Base-by-base conservation (phyloP, 53 echinoderm and acorn worm species). In the Echinarachnius parma region DNA sequence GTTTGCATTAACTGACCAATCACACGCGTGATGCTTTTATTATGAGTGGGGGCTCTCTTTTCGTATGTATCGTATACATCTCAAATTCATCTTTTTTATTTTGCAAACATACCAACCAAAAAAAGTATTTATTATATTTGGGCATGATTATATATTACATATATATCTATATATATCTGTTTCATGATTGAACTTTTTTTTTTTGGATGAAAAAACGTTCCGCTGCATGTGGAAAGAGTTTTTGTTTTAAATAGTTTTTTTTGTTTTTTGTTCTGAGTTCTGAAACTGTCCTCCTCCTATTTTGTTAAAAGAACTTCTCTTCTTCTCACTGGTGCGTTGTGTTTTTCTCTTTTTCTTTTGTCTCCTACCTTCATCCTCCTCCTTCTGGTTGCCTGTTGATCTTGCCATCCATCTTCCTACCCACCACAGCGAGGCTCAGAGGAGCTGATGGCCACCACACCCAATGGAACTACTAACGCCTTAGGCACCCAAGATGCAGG, bases 281-380 rank as follows among this genome's bases (percentile, higher is more conserved):
- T 56, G 25, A 72, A n/a, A 21, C 74, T 72, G 42, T 72, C 74
- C 57, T 72, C 44, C 57, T 53, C 34, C 53, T 49, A 31, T 69
- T 53, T 34, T 29, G 9, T n/a, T 15, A 67, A 68, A 66, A 69
- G 56, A 23, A 72, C 74, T 72, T 44, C 45, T 72, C 74, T 72
- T 14, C 44, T 72, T 72, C 74, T 72, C 74, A 72, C 74, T 72
- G 74, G 74, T 72, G 74, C 74, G 74, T 72, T 72, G 74, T 72
- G 74, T 72, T 72, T 72, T 72, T 72, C 74, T 72, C 69, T 69
- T 56, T 67, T 53, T 72, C 57, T 72, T 71, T 54, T 72, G 56
- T 72, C 74, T 72, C 74, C 56, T 72, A 31, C 34, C 49, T 69
- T 69, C 69, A 69, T 72, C 74, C 34, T 57, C 74, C 53, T 72